These are phyloP conservation scores for Vireo griseus DNA, from an alignment of 2,797 vertebrate genomes.

Conservation along the genomic window DNA sequence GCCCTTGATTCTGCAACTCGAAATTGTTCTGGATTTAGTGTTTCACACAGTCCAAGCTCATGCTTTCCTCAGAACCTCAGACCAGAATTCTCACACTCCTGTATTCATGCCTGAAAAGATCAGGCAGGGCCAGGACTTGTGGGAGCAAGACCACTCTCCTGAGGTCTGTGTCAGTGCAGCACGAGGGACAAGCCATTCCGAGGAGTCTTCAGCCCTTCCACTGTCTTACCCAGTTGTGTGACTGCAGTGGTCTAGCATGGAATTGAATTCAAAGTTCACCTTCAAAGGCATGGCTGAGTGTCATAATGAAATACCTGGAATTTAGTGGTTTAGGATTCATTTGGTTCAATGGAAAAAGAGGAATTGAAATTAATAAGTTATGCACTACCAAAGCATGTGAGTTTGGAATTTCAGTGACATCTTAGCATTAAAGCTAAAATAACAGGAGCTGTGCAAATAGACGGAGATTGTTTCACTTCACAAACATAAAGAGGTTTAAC, in stretches of 20 bases:
- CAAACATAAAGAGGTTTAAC: neutral
- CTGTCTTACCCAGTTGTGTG: neutral
- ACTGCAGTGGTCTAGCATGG: neutral
- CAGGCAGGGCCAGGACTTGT: neutral
- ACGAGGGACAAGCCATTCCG: neutral
- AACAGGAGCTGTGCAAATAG: neutral
- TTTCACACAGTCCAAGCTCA: neutral
- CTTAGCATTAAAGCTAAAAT: neutral
- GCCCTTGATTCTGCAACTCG: neutral
- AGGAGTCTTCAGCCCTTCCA: neutral
- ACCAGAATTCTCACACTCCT: neutral
- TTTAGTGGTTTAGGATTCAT: neutral
- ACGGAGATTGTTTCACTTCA: neutral
- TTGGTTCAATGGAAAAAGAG: neutral
- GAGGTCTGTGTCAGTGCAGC: neutral
- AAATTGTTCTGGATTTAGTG: neutral
- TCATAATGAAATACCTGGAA: neutral
- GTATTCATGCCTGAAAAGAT: neutral
- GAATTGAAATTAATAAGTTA: neutral
- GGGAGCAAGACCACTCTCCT: rapidly evolving
- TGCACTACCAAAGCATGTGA: neutral
- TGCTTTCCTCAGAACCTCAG: neutral
- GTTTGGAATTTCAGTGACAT: neutral
- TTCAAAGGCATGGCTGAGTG: neutral
- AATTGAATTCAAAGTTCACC: neutral